Evolutionary conservation across 2,113 vertebrate genomes (phyloP), one percentile per base, ranked within the genome.

Genomic region (Cichladusa arquata): DNA sequence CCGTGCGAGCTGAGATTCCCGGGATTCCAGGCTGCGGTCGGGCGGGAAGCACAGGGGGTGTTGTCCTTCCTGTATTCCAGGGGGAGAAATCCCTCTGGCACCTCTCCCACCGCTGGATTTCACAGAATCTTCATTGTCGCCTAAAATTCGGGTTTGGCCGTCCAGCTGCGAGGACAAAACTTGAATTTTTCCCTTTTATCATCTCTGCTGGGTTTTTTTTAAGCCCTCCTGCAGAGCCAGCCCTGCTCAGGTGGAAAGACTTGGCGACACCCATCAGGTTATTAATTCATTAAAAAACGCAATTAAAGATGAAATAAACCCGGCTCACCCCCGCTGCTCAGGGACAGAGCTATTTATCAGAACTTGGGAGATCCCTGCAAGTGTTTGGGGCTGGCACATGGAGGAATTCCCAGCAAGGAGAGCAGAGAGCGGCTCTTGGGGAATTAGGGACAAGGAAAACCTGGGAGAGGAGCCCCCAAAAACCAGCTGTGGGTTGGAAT

Each of bases 1-100:
- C 92, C 19, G 2, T 61, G 92, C 54, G 58, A 94, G 3, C 8
- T 47, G 91, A 90, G 88, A 95, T 79, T 92, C 83, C 94, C 92
- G 67, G 70, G 29, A 6, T 40, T 81, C 50, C 81, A 78, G 84
- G 12, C 89, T 58, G 66, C 0, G 33, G 48, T 38, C 38, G 38
- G 38, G 9, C 11, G 38, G 38, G 38, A 38, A 38, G 38, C 38
- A 38, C 38, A 38, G 38, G 3, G 17, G 70, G 81, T 74, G 78
- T 22, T 84, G 44, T 57, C 42, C 79, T 50, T 38, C 69, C 74
- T 85, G 15, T 7, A 9, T 25, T 73, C 71, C 40, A 4, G 47
- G 0, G 2, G 38, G 51, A 74, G 57, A 74, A 91, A 53, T 66
- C 72, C 64, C 40, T 9, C 67, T 34, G 1, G 29, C 48, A 16